Conservation (phyloP, 2,888 invertebrate species). For the Nemoura dubitans region DNA sequence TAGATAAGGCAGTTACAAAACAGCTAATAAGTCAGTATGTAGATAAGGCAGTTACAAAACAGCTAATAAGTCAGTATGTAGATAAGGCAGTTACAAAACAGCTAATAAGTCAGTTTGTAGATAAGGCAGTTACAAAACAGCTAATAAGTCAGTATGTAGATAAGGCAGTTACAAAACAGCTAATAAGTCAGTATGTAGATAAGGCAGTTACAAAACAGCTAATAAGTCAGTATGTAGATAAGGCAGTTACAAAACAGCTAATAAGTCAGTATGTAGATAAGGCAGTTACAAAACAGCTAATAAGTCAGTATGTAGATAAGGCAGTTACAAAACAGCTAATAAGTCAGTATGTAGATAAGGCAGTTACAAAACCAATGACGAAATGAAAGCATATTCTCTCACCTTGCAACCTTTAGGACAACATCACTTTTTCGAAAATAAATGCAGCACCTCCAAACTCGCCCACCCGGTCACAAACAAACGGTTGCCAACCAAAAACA, state of each 20-base stretch:
- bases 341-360: conserved; percentile 7
- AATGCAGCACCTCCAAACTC: not conserved
- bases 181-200: conserved; percentile 12
- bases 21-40: conserved; percentile 12
- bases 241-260: conserved; percentile 12
- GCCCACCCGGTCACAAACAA: conserved; percentile 12
- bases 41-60: conserved; percentile 7
- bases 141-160: conserved; percentile 12
- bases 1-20: conserved; percentile 7
- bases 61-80: conserved; percentile 12
- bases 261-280: conserved; percentile 7
- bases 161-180: conserved; percentile 7
- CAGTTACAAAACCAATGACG: conserved; percentile 7
- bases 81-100: conserved; percentile 7
- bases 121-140: conserved; percentile 7
- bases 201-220: conserved; percentile 7
- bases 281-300: conserved; percentile 12
- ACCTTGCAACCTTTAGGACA: conserved; percentile 12
- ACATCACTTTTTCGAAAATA: conserved; percentile 5
- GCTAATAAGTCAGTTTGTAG: conserved; percentile 2
- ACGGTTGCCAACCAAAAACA: not conserved
- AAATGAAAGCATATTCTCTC: not conserved
- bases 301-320: conserved; percentile 7
- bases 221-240: conserved; percentile 7
- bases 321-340: conserved; percentile 12